Conservation (phyloP, 2,888 invertebrate genomes). For the Acanthosepion esculentum region DNA sequence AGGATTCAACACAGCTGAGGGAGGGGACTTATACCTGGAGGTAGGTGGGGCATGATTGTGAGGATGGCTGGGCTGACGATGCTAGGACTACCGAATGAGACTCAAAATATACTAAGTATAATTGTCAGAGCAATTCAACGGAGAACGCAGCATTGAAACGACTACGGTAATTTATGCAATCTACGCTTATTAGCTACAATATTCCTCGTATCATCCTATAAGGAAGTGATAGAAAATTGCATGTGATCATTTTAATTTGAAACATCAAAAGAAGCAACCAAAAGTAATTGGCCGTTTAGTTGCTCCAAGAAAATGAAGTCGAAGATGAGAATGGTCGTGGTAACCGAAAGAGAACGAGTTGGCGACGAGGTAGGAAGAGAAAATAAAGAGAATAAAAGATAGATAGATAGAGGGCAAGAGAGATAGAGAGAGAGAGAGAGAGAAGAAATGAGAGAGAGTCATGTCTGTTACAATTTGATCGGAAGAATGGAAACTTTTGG, state of each 20-base stretch:
- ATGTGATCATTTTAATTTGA: conserved; percentile 22
- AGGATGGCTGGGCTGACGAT: background rate
- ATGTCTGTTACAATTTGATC: background rate
- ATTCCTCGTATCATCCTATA: background rate
- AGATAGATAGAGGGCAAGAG: background rate
- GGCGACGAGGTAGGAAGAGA: background rate
- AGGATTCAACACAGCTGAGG: background rate
- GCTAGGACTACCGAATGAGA: background rate
- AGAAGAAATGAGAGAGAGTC: background rate
- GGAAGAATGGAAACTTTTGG: background rate
- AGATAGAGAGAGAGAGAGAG: background rate
- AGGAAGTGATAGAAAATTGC: conserved; percentile 1
- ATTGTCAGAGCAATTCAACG: background rate
- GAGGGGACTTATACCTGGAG: background rate
- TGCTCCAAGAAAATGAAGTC: background rate
- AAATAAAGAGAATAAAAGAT: background rate
- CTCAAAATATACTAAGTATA: conserved; percentile 8
- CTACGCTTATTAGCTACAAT: background rate
- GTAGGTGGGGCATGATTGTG: background rate
- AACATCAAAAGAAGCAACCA: conserved; percentile 33
- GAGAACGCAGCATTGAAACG: background rate
- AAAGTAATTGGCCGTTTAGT: conserved; percentile 22
- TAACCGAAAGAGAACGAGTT: background rate
- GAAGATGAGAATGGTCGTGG: background rate
- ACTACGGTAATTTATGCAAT: conserved; percentile 1